Evolutionary conservation across 1,140 invertebrate genomes (phyloP).

Genomic region (Neodiprion pinetum): DNA sequence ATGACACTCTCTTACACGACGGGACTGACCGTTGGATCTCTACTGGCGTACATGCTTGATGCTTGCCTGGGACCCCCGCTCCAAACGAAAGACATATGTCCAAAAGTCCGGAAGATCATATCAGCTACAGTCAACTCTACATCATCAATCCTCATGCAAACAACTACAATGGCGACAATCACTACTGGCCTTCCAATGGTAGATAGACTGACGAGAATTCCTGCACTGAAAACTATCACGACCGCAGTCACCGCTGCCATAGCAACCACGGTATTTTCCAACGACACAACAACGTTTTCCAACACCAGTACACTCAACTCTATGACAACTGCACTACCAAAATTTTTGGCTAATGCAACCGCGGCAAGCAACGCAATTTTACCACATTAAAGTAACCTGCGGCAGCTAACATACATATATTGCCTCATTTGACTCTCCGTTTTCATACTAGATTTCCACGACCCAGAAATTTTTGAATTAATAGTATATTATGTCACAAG

Average conservation of each 20-base stretch:
- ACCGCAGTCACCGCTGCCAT: constrained; percentile 33
- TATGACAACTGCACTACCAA: constrained; percentile 43
- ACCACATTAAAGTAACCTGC: constrained; percentile 36
- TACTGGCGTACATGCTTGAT: constrained; percentile 83
- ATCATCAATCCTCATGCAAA: not conserved
- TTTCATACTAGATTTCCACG: not conserved
- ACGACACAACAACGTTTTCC: constrained; percentile 30
- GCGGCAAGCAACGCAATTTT: constrained; percentile 44
- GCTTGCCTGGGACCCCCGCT: constrained; percentile 72
- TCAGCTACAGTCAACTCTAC: constrained; percentile 19
- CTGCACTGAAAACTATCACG: constrained; percentile 40
- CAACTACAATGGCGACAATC: constrained; percentile 33
- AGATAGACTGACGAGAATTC: constrained; percentile 38
- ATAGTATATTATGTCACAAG: not conserved
- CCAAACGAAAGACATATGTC: constrained; percentile 44
- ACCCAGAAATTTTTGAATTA: not conserved
- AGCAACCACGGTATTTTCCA: constrained; percentile 38
- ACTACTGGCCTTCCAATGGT: constrained; percentile 39
- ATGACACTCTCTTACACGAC: constrained; percentile 92
- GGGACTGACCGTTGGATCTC: constrained; percentile 81
- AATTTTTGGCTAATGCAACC: constrained; percentile 46
- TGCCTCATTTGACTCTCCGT: not conserved
- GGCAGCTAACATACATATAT: not conserved
- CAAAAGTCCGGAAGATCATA: constrained; percentile 26
- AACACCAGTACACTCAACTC: constrained; percentile 23